phyloP scores from a whole-genome alignment of 2,888 invertebrate genomes.

The Drosophila paucipuncta region DNA sequence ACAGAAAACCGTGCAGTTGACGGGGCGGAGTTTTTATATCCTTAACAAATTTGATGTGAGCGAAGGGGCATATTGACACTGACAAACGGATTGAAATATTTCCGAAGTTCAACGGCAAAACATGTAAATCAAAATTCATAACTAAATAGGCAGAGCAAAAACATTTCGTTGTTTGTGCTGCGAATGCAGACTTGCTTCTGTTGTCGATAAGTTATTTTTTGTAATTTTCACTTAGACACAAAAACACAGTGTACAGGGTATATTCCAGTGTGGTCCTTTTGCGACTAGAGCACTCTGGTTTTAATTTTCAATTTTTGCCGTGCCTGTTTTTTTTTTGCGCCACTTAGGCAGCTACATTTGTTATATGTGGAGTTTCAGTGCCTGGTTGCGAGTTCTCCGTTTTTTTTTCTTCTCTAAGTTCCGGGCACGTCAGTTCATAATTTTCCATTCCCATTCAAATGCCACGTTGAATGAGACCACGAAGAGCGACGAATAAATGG shows the following conservation, averaged over 20 bases:
- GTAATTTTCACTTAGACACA: too few relatives aligned
- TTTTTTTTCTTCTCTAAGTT: conserved; percentile 40
- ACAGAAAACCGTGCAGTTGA: conserved; percentile 62
- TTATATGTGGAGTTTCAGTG: conserved; percentile 60
- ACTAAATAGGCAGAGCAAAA: background rate
- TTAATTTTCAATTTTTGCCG: conserved; percentile 60
- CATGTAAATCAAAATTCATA: background rate
- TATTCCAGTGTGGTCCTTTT: background rate
- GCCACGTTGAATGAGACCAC: conserved; percentile 63
- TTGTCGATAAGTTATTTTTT: background rate
- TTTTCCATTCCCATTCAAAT: conserved; percentile 75
- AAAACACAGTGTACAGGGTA: conserved; percentile 10
- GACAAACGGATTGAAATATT: too few relatives aligned
- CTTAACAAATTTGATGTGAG: background rate
- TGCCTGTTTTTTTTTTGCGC: conserved; percentile 48
- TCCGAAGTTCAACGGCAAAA: background rate
- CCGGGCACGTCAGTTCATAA: conserved; percentile 76
- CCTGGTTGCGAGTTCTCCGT: conserved; percentile 11
- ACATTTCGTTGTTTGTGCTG: background rate
- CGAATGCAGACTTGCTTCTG: background rate
- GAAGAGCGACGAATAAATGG: conserved; percentile 69
- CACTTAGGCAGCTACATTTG: conserved; percentile 78
- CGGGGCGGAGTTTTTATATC: conserved; percentile 39
- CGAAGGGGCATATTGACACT: conserved; percentile 2
- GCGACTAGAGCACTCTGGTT: conserved; percentile 23